Evolutionary conservation across 2,113 vertebrate genomes (phyloP).

Genomic region (Siniperca knerii): DNA sequence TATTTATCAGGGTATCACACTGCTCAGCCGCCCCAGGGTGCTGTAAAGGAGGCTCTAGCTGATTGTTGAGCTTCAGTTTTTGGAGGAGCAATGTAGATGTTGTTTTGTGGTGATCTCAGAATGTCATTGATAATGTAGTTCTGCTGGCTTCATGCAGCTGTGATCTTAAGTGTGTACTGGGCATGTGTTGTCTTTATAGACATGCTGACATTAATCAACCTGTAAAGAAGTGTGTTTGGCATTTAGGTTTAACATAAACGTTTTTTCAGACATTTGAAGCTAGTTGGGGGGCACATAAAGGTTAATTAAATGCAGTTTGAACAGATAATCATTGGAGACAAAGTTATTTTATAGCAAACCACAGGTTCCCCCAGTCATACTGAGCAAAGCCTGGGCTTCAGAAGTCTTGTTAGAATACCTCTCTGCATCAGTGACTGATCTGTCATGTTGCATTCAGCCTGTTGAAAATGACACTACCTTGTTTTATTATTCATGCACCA

Average conservation of each 20-base stretch:
- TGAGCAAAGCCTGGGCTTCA: not conserved
- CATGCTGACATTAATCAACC: not conserved
- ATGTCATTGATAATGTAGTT: not conserved
- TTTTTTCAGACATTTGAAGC: not conserved
- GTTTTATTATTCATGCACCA: conserved; percentile 38
- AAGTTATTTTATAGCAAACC: not conserved
- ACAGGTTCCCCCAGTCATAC: not conserved
- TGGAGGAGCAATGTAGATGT: not conserved
- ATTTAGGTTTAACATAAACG: not conserved
- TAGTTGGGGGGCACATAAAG: not conserved
- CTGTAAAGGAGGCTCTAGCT: not conserved
- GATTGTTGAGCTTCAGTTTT: not conserved
- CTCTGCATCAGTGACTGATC: conserved; percentile 24
- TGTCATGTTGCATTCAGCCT: conserved; percentile 44
- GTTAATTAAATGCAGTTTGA: not conserved
- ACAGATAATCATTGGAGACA: not conserved
- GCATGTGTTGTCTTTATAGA: not conserved
- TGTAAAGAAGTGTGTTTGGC: not conserved
- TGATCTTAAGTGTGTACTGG: not conserved
- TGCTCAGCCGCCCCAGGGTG: not conserved
- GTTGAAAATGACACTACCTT: conserved; percentile 26
- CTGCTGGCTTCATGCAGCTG: not conserved
- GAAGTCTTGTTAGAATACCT: not conserved
- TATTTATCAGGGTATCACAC: not conserved
- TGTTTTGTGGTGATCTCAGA: not conserved